Evolutionary conservation across 2,888 invertebrate species (phyloP).

Genomic region (Caenorhabditis virilis): DNA sequence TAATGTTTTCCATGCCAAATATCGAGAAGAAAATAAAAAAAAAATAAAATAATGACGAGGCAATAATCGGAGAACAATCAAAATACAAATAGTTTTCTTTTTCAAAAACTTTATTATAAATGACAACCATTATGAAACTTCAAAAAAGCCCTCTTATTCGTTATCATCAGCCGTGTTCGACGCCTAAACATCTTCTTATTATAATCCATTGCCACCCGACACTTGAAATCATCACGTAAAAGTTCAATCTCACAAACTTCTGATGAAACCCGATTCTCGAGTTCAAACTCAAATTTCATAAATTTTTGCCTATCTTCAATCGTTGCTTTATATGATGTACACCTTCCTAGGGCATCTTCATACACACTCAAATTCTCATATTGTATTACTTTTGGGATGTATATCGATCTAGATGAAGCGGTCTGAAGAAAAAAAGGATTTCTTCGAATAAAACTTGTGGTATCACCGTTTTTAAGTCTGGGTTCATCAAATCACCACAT

Average conservation of each 20-base stretch:
- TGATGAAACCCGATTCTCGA: constrained; percentile 29
- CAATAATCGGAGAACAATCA: too few species aligned
- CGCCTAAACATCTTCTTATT: constrained; percentile 37
- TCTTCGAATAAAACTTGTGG: too few species aligned
- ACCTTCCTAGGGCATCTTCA: constrained; percentile 29
- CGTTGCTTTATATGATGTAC: constrained; percentile 34
- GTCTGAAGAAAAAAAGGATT: constrained; percentile 8
- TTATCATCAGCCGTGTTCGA: constrained; percentile 30
- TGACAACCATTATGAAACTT: constrained; percentile 34
- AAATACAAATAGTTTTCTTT: too few species aligned
- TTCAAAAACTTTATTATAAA: constrained; percentile 3
- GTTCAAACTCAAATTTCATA: constrained; percentile 37
- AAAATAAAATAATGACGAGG: too few species aligned
- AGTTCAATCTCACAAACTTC: constrained; percentile 32
- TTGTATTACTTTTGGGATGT: constrained; percentile 32
- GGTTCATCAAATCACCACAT: constrained; percentile 23
- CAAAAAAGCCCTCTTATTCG: constrained; percentile 28
- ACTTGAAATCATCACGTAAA: constrained; percentile 32
- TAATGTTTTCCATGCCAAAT: too few species aligned
- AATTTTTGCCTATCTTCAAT: constrained; percentile 31
- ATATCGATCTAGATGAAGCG: constrained; percentile 20
- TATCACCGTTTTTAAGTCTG: constrained; percentile 10
- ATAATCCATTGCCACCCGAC: constrained; percentile 40
- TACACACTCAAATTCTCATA: constrained; percentile 37
- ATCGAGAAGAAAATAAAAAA: too few species aligned